Evolutionary conservation across 2,113 vertebrate genomes (phyloP), one percentile per base, ranked within the genome.

Genomic region (Lynx canadensis): DNA sequence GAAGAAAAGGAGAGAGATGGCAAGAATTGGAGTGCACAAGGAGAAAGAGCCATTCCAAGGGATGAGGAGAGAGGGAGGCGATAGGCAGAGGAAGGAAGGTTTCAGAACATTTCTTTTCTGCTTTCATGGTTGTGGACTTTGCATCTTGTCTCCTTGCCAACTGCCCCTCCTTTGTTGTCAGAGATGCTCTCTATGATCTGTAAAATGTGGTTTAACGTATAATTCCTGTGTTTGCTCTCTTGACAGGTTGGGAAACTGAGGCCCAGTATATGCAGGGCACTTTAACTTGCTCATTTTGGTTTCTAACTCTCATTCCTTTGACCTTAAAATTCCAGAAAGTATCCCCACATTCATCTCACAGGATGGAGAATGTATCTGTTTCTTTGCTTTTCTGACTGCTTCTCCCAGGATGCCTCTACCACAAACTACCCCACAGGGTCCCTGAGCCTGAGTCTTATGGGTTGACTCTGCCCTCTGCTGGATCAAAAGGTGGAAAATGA

Each of bases 401-500:
- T 83, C 27, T 48, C 41, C 50, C 19, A 45, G 21, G 31, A 19
- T 8, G 0, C 12, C 68, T 68, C 5, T 27, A 41, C n/a, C 3
- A 4, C 23, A 14, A 48, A 92, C 23, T 87, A 79, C 79, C 93
- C 96, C 45, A 2, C 25, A 19, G 60, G 7, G 29, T 25, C 90
- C 57, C 63, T 0, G 5, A 71, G n/a, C 14, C 57, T 73, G 33
- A 63, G 78, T 97, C 93, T 71, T 76, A 60, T 2, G 52, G 96
- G 94, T 91, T 82, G 73, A 97, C 93, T 97, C 92, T 98, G 97
- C 97, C 98, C 98, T 98, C 98, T 98, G 97, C 92, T 98, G 98
- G 97, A 89, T 69, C 85, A 19, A 89, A 96, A 96, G 88, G 81
- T 94, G 50, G 71, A n/a, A 11, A 93, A 94, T 27, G 89, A 95